Evolutionary conservation across 2,888 invertebrate species (phyloP).

Genomic region (Pyrocoelia pectoralis): DNA sequence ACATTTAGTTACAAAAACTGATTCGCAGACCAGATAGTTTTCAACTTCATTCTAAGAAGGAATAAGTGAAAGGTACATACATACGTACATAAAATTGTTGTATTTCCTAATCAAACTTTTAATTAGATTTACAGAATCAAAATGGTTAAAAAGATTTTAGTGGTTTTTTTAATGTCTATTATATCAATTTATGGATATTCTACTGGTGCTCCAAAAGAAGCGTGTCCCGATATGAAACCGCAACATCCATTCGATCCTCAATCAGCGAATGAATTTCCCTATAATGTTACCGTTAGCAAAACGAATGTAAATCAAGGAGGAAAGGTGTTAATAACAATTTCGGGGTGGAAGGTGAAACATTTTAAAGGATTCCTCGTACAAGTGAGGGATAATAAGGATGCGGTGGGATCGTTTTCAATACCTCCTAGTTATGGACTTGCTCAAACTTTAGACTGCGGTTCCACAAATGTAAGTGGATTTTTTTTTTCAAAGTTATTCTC

Average conservation of each 20-base stretch:
- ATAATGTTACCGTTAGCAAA: constrained; percentile 56
- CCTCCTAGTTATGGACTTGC: constrained; percentile 62
- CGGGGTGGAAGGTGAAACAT: constrained; percentile 61
- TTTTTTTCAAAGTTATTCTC: neutral
- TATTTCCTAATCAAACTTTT: neutral
- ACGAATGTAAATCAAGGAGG: constrained; percentile 57
- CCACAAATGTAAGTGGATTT: constrained; percentile 61
- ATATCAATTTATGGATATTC: constrained; percentile 62
- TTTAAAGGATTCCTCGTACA: constrained; percentile 74
- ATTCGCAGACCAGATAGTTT: neutral
- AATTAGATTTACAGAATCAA: neutral
- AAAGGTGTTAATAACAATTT: constrained; percentile 64
- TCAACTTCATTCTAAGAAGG: neutral
- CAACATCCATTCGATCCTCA: constrained; percentile 70
- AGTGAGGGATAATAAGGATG: constrained; percentile 68
- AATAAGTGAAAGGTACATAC: neutral
- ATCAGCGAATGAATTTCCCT: constrained; percentile 66
- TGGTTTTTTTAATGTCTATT: constrained; percentile 22
- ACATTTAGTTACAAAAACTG: no score
- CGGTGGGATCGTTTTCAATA: constrained; percentile 71
- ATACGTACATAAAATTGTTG: neutral
- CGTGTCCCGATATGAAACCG: constrained; percentile 74
- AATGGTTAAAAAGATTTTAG: constrained; percentile 12
- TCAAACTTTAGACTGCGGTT: constrained; percentile 64
- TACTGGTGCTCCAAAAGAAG: constrained; percentile 69